Percentiles rank a stretch among this genome's conserved stretches.
Evolutionary conservation across 1,140 invertebrate genomes (phyloP).

Genomic region (Bombus impatiens): DNA sequence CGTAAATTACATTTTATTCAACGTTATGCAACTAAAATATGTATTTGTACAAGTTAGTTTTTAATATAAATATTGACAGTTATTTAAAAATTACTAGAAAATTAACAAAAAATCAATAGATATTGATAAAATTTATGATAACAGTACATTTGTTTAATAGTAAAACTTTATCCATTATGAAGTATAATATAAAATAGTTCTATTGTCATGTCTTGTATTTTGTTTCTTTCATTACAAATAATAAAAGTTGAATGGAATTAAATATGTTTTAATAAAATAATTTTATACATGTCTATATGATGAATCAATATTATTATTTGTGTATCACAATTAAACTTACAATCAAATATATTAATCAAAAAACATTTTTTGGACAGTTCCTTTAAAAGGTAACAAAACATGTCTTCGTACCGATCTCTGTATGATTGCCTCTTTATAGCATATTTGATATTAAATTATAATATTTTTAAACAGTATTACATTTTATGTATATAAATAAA

Average conservation of each 20-base stretch:
- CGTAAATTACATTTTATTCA: conserved; percentile 28
- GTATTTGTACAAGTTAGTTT: conserved; percentile 21
- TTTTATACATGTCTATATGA: background rate
- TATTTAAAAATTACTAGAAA: background rate
- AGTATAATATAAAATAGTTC: background rate
- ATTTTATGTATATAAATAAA: conserved; percentile 33
- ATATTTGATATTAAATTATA: conserved; percentile 1
- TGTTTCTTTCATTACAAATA: background rate
- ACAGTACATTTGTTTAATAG: background rate
- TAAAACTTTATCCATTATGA: background rate
- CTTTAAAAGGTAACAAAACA: background rate
- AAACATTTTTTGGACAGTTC: background rate
- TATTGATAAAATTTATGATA: background rate
- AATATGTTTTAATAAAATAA: conserved; percentile 16
- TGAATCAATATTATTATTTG: conserved; percentile 9
- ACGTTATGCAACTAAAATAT: background rate
- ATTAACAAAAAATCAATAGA: conserved; percentile 4
- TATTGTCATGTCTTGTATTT: background rate
- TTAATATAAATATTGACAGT: background rate
- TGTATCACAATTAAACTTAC: conserved; percentile 25
- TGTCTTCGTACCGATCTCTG: background rate
- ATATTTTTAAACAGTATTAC: conserved; percentile 30
- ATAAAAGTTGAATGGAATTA: conserved; percentile 1
- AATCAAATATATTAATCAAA: background rate
- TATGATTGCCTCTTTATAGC: background rate